Base-by-base conservation (phyloP, 2,888 invertebrate species). In the Anthophora plumipes region DNA sequence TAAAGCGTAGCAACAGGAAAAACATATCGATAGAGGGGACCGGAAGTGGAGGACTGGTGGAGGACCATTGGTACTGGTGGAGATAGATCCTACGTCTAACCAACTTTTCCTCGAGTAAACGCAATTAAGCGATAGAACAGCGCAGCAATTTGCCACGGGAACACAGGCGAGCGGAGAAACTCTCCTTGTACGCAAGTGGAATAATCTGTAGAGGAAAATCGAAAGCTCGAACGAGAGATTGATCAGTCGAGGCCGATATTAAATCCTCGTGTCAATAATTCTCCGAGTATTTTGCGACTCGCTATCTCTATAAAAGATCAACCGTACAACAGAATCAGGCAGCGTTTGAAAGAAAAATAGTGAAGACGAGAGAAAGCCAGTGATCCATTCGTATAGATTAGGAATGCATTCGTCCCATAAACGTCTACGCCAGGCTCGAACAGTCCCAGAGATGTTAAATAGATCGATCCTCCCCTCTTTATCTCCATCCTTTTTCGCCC, bases 381-480 rank as follows among this genome's bases (percentile, higher is more conserved):
- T 14, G 17, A 17, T 31, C 55, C 61, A 68, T 63, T 67, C 55
- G 68, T 57, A 48, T 41, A 63, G 63, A 67, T 74, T 69, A 66
- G 55, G 55, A 48, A 67, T 67, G 25, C 66, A 25, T 57, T 55
- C 57, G 39, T 14, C 7, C 25, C 22, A 17, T 55, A 64, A 66
- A 73, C 67, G 72, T 80, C 75, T 70, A n/a, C n/a, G 25, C 1
- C 7, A 54, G 48, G 55, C 60, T 79, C 74, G 52, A 82, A 64
- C 59, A 73, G 78, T 66, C 37, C 59, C 57, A 61, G 83, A 85
- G 83, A 85, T 77, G 85, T 79, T 85, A 85, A 85, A 79, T 85
- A 85, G 80, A 83, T 83, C 75, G 79, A 83, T 85, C 60, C 59
- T 85, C 60, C 59, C 59, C 70, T 70, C 31, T 84, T 77, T 72